These are phyloP conservation scores for Sphecodes monilicornis DNA, from an alignment of 2,888 invertebrate species.

Conservation along the genomic window DNA sequence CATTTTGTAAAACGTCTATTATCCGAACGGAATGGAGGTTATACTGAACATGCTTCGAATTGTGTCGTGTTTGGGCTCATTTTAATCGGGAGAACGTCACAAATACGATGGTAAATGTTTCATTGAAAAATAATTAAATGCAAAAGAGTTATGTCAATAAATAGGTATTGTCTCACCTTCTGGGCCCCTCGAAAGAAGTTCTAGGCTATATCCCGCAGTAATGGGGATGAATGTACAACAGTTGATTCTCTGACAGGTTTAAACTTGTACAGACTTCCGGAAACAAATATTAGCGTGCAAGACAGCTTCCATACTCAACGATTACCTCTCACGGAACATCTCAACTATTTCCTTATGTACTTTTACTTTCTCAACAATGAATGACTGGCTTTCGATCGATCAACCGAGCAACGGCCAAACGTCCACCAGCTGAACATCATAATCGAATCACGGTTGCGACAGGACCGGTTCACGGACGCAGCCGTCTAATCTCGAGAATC, in stretches of 20 bases:
- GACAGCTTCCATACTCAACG: not conserved
- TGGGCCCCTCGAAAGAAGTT: too few relatives aligned
- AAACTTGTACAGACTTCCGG: not conserved
- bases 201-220: too few relatives aligned
- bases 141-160: too few relatives aligned
- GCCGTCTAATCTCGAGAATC: not conserved
- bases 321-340: not conserved
- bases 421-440: not conserved
- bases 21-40: not conserved
- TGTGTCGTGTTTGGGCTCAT: not conserved
- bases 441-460: not conserved
- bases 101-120: not conserved
- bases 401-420: not conserved
- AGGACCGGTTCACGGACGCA: constrained; percentile 1
- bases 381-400: constrained; percentile 1
- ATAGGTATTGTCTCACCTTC: too few relatives aligned
- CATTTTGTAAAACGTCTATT: not conserved
- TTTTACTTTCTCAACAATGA: constrained; percentile 1
- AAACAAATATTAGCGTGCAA: not conserved
- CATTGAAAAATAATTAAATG: not conserved
- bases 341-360: not conserved
- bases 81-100: not conserved
- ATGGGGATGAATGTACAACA: too few relatives aligned
- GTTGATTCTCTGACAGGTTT: too few relatives aligned
- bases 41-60: not conserved